phyloP scores from a whole-genome alignment of 23 tunicate genomes.

The Trididemnum miniatum region DNA sequence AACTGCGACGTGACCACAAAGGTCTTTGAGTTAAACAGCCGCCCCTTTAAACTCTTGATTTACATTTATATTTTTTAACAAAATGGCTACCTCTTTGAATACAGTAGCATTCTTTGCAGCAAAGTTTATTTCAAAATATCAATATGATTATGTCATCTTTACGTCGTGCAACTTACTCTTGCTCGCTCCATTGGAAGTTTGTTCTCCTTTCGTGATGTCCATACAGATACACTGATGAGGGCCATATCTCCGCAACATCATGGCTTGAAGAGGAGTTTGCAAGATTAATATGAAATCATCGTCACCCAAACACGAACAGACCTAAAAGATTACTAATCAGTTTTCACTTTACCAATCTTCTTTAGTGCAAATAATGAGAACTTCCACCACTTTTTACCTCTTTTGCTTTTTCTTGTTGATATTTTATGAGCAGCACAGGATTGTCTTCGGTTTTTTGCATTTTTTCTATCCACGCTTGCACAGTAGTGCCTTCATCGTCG shows the following conservation, averaged over 20 bases:
- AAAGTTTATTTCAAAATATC: too few species aligned
- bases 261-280: constrained; percentile 93
- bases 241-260: constrained; percentile 72
- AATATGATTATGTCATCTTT: too few species aligned
- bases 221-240: constrained; percentile 78
- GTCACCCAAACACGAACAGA: constrained; percentile 57
- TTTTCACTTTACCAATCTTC: too few species aligned
- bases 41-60: too few species aligned
- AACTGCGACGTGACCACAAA: too few species aligned
- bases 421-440: constrained; percentile 86
- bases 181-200: background rate
- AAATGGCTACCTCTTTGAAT: too few species aligned
- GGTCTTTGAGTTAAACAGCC: too few species aligned
- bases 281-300: constrained; percentile 86
- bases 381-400: too few species aligned
- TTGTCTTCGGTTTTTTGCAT: constrained; percentile 87
- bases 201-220: constrained; percentile 70
- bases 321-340: constrained; percentile 22
- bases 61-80: too few species aligned
- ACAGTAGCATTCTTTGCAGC: too few species aligned
- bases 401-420: constrained; percentile 85
- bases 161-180: too few species aligned
- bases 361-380: too few species aligned
- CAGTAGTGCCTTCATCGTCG: constrained; percentile 59
- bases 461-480: constrained; percentile 83